Evolutionary conservation across 2,113 vertebrate genomes (phyloP), one percentile per base, ranked within the genome.

Genomic region (Lucifuga dentata): DNA sequence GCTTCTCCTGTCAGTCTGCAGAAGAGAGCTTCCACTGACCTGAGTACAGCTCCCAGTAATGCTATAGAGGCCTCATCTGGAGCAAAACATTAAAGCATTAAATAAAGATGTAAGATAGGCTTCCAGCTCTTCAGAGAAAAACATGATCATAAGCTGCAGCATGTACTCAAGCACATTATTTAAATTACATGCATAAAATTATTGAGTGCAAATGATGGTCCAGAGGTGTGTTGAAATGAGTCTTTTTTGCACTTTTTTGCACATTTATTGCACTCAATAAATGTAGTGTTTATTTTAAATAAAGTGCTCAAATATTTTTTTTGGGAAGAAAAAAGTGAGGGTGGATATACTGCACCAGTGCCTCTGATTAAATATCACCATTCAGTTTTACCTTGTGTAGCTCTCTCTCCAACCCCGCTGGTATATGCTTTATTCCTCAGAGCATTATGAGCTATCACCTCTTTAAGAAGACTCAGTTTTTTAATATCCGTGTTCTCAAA

Each of bases 401-500:
- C 60, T 56, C 40, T 51, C 7, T 82, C 79, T 26, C 13, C 57
- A 8, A 21, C 51, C 5, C n/a, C 41, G 58, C 48, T 66, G 51
- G 52, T 32, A 10, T 38, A 50, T 2, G 52, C 15, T 49, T 85
- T 88, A 61, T 80, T 71, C 52, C 50, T 81, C 64, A 74, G 8
- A 10, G 72, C 38, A 50, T 86, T 86, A 12, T 73, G 76, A 10
- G 78, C 23, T 1, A 86, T 48, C 38, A 79, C 56, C 20, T 86
- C 90, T 46, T 84, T 83, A 8, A 91, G 69, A 45, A 51, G 40
- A 46, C 78, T 92, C 39, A 83, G 24, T 36, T 84, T 84, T 67
- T 91, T 86, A 1, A 61, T 26, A 36, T 92, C 91, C 78, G 94
- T 76, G 6, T 80, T 90, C 51, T 93, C 92, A 23, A 95, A 82